Conservation (phyloP, 1,140 invertebrate genomes). For the Drosophila subpulchrella region DNA sequence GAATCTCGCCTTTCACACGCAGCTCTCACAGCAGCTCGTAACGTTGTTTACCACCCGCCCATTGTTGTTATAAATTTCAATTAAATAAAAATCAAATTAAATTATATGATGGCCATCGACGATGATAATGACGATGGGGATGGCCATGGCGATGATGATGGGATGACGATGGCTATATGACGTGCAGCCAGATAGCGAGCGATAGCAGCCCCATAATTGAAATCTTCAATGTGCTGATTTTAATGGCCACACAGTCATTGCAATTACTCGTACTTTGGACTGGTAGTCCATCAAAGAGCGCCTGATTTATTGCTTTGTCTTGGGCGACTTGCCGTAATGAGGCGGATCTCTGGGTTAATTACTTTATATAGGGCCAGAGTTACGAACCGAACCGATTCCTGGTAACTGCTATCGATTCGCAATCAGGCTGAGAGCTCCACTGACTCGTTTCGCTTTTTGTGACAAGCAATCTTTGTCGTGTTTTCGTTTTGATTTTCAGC, state of each 20-base stretch:
- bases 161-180: conserved; percentile 14
- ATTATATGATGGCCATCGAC: conserved; percentile 67
- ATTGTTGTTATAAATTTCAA: conserved; percentile 78
- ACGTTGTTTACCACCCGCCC: conserved; percentile 47
- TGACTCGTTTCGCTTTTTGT: conserved; percentile 32
- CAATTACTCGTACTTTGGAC: conserved; percentile 36
- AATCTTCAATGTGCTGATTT: conserved; percentile 65
- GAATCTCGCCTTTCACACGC: conserved; percentile 54
- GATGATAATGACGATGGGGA: conserved; percentile 29
- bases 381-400: conserved; percentile 20
- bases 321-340: conserved; percentile 32
- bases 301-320: conserved; percentile 63
- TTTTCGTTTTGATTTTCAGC: conserved; percentile 60
- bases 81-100: conserved; percentile 77
- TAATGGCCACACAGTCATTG: conserved; percentile 52
- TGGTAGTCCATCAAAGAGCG: conserved; percentile 39
- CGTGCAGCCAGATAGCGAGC: conserved; percentile 22
- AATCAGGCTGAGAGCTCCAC: conserved; percentile 62
- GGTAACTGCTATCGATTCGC: conserved; percentile 53
- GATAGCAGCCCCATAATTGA: conserved; percentile 55
- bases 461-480: conserved; percentile 49
- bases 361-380: conserved; percentile 39
- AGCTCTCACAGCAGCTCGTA: conserved; percentile 21
- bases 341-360: conserved; percentile 53
- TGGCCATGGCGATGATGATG: conserved; percentile 8